These are phyloP conservation scores for Synanceia verrucosa DNA, from an alignment of 2,797 vertebrate genomes.

Conservation along the genomic window DNA sequence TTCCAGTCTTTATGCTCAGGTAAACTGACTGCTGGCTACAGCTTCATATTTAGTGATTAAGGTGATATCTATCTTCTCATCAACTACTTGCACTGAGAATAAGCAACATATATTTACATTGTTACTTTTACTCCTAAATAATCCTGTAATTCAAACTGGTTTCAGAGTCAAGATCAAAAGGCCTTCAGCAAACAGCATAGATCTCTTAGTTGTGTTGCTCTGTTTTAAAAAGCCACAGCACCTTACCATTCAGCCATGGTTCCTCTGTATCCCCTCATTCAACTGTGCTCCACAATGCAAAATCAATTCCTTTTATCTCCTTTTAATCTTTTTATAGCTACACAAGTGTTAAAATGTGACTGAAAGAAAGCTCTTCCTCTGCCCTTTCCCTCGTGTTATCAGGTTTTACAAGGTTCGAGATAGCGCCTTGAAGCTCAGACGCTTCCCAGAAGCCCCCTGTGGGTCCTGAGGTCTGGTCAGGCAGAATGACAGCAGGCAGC, in stretches of 20 bases:
- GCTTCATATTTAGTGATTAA: not conserved
- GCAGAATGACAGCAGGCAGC: constrained; percentile 45
- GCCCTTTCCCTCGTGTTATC: constrained; percentile 48
- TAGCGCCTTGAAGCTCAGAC: constrained; percentile 43
- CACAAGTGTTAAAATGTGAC: constrained; percentile 40
- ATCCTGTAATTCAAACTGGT: not conserved
- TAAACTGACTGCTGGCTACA: not conserved
- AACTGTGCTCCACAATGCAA: constrained; percentile 8
- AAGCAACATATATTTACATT: not conserved
- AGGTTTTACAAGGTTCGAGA: constrained; percentile 62
- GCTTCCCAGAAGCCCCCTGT: constrained; percentile 51
- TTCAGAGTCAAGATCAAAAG: constrained; percentile 3
- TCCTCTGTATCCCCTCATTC: constrained; percentile 41
- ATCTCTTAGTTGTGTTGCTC: too few species aligned
- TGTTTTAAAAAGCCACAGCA: too few species aligned
- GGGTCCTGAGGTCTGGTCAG: constrained; percentile 43
- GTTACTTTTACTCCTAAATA: not conserved
- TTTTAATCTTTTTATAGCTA: constrained; percentile 43
- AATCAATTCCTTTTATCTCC: constrained; percentile 43
- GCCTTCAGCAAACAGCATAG: not conserved
- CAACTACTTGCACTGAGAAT: not conserved
- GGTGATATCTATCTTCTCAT: not conserved
- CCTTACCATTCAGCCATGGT: constrained; percentile 18
- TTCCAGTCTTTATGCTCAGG: not conserved
- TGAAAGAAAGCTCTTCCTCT: constrained; percentile 45